These are phyloP conservation scores for Pomacea canaliculata DNA, from an alignment of 2,888 invertebrate species.

Conservation along the genomic window DNA sequence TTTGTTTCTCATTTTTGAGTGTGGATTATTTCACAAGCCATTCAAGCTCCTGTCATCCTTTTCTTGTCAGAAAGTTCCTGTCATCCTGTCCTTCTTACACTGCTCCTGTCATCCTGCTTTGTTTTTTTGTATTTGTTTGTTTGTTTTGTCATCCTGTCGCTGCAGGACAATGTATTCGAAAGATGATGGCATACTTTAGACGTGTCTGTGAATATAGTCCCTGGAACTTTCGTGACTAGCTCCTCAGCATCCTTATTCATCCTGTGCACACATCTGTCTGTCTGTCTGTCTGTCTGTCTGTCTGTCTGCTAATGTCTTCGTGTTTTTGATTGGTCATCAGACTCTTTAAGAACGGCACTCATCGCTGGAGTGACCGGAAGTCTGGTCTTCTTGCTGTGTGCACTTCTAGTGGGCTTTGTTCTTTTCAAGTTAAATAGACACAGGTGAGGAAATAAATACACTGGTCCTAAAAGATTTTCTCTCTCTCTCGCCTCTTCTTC, in stretches of 20 bases:
- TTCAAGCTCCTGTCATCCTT: too few species aligned
- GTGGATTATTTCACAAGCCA: too few species aligned
- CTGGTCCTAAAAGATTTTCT: not conserved
- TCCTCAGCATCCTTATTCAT: not conserved
- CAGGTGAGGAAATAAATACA: conserved; percentile 28
- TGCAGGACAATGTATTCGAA: too few species aligned
- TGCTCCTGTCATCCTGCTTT: not conserved
- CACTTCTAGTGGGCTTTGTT: conserved; percentile 32
- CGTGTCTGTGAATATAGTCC: too few species aligned
- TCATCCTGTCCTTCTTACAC: too few species aligned
- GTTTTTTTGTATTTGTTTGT: not conserved
- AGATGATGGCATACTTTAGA: too few species aligned
- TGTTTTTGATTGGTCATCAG: conserved; percentile 27
- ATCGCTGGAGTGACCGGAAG: conserved; percentile 30
- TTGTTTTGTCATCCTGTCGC: not conserved
- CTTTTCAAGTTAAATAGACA: conserved; percentile 40
- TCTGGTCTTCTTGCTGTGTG: conserved; percentile 36
- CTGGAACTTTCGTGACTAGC: too few species aligned
- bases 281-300: not conserved
- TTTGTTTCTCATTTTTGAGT: not conserved
- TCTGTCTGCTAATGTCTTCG: not conserved
- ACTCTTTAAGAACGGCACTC: conserved; percentile 38
- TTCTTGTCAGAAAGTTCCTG: too few species aligned
- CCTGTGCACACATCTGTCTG: not conserved
- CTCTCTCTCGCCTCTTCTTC: not conserved